Conservation (phyloP, 2,113 vertebrate genomes). For the Labeo catla region DNA sequence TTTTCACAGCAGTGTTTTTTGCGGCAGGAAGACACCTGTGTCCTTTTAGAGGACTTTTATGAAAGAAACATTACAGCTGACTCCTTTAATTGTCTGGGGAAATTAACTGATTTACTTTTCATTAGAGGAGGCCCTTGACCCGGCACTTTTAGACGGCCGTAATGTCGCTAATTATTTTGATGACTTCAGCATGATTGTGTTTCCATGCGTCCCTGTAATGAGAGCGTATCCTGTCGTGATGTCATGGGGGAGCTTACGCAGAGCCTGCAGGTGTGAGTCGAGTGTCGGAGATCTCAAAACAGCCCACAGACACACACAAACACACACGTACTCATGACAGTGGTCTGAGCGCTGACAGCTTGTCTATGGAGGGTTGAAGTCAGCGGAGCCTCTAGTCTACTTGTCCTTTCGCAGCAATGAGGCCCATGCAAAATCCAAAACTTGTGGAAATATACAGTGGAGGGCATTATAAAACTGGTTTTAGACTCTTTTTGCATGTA, state of each 20-base stretch:
- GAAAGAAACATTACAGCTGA: constrained; percentile 19
- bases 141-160: not conserved
- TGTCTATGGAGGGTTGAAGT: not conserved
- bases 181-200: constrained; percentile 48
- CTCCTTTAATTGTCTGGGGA: constrained; percentile 41
- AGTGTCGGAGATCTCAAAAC: constrained; percentile 21
- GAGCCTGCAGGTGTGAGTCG: constrained; percentile 32
- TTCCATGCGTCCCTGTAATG: constrained; percentile 33
- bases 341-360: not conserved
- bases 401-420: not conserved
- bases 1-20: constrained; percentile 26
- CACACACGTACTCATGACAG: not conserved
- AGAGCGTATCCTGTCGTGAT: constrained; percentile 37
- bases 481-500: not conserved
- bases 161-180: constrained; percentile 48
- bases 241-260: constrained; percentile 41
- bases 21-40: constrained; percentile 32
- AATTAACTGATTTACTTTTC: constrained; percentile 37
- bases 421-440: not conserved
- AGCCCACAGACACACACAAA: not conserved
- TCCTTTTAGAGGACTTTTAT: constrained; percentile 41
- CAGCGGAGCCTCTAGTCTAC: not conserved
- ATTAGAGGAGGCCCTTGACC: constrained; percentile 22
- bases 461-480: not conserved
- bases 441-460: not conserved